These are phyloP conservation scores for Eucera pruinosa DNA, from an alignment of 2,888 invertebrate species.

Conservation along the genomic window DNA sequence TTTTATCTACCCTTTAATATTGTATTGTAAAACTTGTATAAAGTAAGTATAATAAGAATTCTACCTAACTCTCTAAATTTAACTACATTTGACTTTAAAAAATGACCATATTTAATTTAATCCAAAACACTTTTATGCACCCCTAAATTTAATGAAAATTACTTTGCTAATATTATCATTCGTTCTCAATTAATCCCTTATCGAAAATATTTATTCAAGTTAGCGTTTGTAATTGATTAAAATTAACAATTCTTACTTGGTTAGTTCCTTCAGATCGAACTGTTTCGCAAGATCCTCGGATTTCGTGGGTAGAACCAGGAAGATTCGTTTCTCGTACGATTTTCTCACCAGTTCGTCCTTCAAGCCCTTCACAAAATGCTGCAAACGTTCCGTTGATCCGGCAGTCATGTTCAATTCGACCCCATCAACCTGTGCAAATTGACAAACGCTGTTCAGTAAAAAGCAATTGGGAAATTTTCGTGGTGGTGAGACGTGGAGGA, in stretches of 20 bases:
- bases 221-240: background rate
- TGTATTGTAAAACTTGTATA: no score
- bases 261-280: slow-evolving; percentile 88
- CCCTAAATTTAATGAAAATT: no score
- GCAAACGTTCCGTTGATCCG: slow-evolving; percentile 85
- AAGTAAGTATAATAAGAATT: no score
- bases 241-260: slow-evolving; percentile 84
- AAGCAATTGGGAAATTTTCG: no score
- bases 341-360: slow-evolving; percentile 82
- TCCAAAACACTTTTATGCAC: no score
- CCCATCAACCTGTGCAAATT: slow-evolving; percentile 84
- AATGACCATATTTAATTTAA: no score
- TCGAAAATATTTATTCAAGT: no score
- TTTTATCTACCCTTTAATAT: no score
- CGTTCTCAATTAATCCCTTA: no score
- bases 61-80: no score
- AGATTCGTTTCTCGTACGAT: slow-evolving; percentile 85
- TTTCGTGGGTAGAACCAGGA: slow-evolving; percentile 87
- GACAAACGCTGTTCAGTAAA: background rate
- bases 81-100: no score
- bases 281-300: slow-evolving; percentile 89
- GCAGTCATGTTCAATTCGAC: slow-evolving; percentile 86
- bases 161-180: no score
- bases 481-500: background rate
- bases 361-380: slow-evolving; percentile 84